Percentiles rank a stretch among this genome's conserved stretches.
Evolutionary conservation across 2,888 invertebrate species (phyloP).

Genomic region (Phortica magna): DNA sequence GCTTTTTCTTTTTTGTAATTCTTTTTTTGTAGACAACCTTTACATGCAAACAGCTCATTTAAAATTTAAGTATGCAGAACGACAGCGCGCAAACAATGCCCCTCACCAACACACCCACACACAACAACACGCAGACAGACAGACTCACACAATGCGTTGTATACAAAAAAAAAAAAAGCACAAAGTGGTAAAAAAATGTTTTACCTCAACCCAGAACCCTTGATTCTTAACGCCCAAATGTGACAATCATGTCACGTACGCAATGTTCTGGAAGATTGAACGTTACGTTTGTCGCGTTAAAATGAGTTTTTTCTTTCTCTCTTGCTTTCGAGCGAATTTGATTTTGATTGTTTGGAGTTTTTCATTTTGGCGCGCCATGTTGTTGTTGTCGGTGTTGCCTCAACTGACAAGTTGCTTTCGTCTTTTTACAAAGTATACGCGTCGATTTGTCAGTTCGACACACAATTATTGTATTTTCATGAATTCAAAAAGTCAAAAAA

Average conservation of each 20-base stretch:
- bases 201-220: constrained; percentile 17
- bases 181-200: not conserved
- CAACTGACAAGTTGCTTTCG: not conserved
- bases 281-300: constrained; percentile 75
- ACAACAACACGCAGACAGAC: not conserved
- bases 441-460: constrained; percentile 25
- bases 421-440: constrained; percentile 1
- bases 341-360: constrained; percentile 67
- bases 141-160: not conserved
- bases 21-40: not conserved
- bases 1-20: not conserved
- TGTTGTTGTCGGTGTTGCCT: constrained; percentile 10
- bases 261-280: constrained; percentile 76
- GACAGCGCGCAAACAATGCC: constrained; percentile 1
- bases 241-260: constrained; percentile 74
- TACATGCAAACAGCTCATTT: constrained; percentile 19
- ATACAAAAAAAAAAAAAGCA: not conserved
- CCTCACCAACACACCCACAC: not conserved
- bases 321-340: constrained; percentile 58
- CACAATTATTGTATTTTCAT: constrained; percentile 33
- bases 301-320: constrained; percentile 66
- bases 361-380: constrained; percentile 6
- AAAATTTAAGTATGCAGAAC: constrained; percentile 13
- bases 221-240: constrained; percentile 53
- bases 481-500: constrained; percentile 10